Conservation (phyloP, 2,888 invertebrate species). For the Apotomis betuletana region DNA sequence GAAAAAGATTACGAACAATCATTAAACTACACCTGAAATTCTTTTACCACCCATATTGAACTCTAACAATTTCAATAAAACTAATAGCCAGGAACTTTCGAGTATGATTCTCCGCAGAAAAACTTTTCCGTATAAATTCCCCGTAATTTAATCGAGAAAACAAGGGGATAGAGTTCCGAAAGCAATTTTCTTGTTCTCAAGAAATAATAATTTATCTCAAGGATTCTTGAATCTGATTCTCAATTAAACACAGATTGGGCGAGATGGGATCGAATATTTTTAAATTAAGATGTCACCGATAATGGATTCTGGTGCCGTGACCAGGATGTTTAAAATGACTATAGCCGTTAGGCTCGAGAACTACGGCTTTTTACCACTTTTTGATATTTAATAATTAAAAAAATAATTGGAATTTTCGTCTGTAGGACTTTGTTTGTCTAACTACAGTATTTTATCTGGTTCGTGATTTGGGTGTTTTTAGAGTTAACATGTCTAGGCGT, state of each 20-base stretch:
- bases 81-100: slow-evolving; percentile 9
- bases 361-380: too few species aligned
- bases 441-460: too few species aligned
- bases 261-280: slow-evolving; percentile 38
- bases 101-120: slow-evolving; percentile 12
- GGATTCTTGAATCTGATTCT: slow-evolving; percentile 46
- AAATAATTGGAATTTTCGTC: too few species aligned
- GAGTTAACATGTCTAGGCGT: too few species aligned
- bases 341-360: too few species aligned
- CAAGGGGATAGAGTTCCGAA: slow-evolving; percentile 39
- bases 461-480: too few species aligned
- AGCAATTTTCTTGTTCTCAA: slow-evolving; percentile 43
- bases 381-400: too few species aligned
- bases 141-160: slow-evolving; percentile 43
- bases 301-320: neutral
- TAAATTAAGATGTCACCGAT: slow-evolving; percentile 8
- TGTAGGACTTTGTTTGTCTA: too few species aligned
- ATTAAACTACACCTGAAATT: neutral
- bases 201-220: slow-evolving; percentile 47
- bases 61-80: slow-evolving; percentile 27
- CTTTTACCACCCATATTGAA: neutral
- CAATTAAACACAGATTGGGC: slow-evolving; percentile 47
- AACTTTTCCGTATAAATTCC: slow-evolving; percentile 19
- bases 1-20: neutral
- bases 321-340: neutral